Base-by-base conservation (phyloP, 2,113 vertebrate genomes). In the Anolis carolinensis region DNA sequence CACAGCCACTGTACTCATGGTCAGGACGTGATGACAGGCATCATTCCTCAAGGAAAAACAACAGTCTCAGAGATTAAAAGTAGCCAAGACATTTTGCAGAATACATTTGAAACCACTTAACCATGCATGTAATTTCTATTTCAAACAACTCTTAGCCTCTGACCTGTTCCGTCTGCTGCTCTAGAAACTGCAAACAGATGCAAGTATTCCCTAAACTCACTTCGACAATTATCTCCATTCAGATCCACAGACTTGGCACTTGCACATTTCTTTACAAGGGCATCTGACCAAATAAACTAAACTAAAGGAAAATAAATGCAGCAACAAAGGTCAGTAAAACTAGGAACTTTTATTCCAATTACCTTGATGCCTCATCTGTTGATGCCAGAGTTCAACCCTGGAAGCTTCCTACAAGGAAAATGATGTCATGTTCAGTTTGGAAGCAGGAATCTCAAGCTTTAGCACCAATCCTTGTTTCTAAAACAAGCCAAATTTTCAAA, bases 61-160 rank as follows among this genome's bases (percentile, higher is more conserved):
- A 87, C n/a, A 71, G 34, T 70, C 83, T 88, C 81, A 59, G 80
- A 55, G 32, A 81, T 39, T 79, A 75, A 82, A 83, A 50, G 34
- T 70, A 50, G n/a, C 30, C 21, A 25, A 44, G 50, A 11, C 39
- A 5, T 0, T 55, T 65, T n/a, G 10, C 32, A 34, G 48, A 34
- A 21, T n/a, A 16, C 32, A 30, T 48, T 76, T 55, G 48, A 83
- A 48, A 79, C 20, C 30, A 67, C 25, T 85, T 76, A 25, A 36
- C 80, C 48, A 48, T n/a, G 71, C 70, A 5, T 2, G 2, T 44
- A 77, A 7, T 0, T 13, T 72, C 76, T 81, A 14, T 77, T 2
- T 7, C 48, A 52, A 82, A 25, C 76, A 27, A 70, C 55, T 48
- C 5, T 44, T 36, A 80, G 68, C 79, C 55, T 27, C 65, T 34